Evolutionary conservation across 2,888 invertebrate genomes (phyloP).

Genomic region (Lysandra bellargus): DNA sequence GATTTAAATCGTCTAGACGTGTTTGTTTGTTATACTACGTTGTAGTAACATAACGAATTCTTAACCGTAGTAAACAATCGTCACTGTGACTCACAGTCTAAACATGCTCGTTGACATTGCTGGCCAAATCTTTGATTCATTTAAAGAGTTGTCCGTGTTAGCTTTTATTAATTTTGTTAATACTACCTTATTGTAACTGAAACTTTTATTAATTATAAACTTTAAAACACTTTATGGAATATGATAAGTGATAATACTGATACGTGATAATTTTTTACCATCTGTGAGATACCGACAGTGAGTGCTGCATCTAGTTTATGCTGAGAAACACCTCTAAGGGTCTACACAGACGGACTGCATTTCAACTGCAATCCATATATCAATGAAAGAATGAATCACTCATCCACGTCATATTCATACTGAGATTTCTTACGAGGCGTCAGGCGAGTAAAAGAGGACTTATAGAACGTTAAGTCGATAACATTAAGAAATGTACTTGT

Average conservation of each 20-base stretch:
- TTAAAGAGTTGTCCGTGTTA: not conserved
- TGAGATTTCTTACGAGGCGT: not conserved
- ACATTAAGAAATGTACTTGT: not conserved
- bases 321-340: too few relatives aligned
- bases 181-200: not conserved
- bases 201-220: too few relatives aligned
- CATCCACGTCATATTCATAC: not conserved
- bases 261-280: too few relatives aligned
- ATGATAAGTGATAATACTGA: too few relatives aligned
- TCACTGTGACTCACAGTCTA: not conserved
- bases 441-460: not conserved
- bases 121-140: not conserved
- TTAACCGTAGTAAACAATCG: conserved; percentile 7
- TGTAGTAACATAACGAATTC: not conserved
- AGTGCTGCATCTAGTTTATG: too few relatives aligned
- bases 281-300: too few relatives aligned
- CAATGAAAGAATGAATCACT: not conserved
- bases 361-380: not conserved
- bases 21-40: not conserved
- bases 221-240: too few relatives aligned
- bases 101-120: not conserved
- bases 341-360: too few relatives aligned
- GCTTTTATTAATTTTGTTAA: not conserved
- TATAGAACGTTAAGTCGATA: not conserved
- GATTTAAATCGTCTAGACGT: conserved; percentile 4